Conservation (phyloP, 1,140 invertebrate genomes). For the Drosophila paulistorum region DNA sequence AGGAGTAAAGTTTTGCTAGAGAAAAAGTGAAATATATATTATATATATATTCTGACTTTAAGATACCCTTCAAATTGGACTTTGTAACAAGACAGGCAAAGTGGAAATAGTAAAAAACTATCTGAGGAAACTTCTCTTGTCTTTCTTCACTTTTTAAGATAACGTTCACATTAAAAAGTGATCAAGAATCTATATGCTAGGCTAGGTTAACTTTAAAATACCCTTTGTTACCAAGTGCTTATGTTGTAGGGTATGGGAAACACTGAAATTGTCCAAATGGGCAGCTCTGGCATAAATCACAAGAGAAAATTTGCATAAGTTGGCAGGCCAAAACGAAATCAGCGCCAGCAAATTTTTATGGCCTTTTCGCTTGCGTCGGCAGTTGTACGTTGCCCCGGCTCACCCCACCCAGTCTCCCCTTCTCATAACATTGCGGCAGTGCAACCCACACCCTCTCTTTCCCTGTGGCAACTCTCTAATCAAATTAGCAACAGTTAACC, state of each 20-base stretch:
- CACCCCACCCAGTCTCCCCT: background rate
- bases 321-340: constrained; percentile 61
- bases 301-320: constrained; percentile 72
- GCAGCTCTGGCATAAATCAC: constrained; percentile 64
- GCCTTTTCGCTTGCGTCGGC: constrained; percentile 36
- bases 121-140: no score
- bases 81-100: background rate
- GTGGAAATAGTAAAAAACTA: no score
- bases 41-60: no score
- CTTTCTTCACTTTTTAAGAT: no score
- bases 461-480: constrained; percentile 64
- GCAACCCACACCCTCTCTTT: background rate
- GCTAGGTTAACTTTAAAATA: background rate
- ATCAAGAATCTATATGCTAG: no score
- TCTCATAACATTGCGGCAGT: background rate
- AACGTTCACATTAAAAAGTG: no score
- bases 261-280: constrained; percentile 29
- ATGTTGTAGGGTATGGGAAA: constrained; percentile 11
- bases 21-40: background rate
- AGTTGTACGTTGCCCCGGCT: constrained; percentile 16
- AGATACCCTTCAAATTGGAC: no score
- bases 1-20: constrained; percentile 39
- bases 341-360: constrained; percentile 54
- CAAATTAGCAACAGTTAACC: constrained; percentile 78
- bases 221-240: background rate